Conservation (phyloP, 2,113 vertebrate species). For the Addax nasomaculatus region DNA sequence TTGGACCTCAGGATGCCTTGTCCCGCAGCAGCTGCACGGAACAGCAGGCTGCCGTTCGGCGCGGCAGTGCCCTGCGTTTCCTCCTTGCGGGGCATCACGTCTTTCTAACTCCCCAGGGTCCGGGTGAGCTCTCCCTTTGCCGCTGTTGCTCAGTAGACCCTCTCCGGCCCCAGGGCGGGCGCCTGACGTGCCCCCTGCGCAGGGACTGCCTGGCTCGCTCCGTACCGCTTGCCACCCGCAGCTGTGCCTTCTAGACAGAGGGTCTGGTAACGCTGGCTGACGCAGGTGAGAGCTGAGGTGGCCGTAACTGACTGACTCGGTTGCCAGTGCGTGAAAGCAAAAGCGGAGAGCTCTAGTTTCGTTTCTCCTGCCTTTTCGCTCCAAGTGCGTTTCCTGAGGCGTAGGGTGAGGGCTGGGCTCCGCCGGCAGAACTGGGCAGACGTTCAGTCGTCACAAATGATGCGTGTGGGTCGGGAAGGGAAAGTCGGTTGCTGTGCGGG, state of each 20-base stretch:
- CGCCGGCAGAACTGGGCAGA: not conserved
- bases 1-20: not conserved
- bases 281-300: not conserved
- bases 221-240: not conserved
- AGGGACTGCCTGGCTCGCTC: not conserved
- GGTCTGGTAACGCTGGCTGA: not conserved
- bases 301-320: not conserved
- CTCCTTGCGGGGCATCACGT: not conserved
- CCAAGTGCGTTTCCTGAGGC: not conserved
- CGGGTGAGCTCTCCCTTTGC: not conserved
- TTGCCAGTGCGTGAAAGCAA: not conserved
- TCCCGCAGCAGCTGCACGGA: not conserved
- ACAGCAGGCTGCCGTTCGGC: not conserved
- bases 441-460: not conserved
- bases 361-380: not conserved
- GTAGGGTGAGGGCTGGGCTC: not conserved
- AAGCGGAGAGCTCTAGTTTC: not conserved
- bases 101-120: not conserved
- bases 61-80: not conserved
- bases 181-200: not conserved
- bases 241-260: not conserved
- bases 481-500: not conserved
- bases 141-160: not conserved
- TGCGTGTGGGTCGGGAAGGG: not conserved
- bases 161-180: not conserved